A percentile compares a stretch with the other conserved stretches of the same genome.
These are phyloP conservation scores for Aphaenogaster rudis DNA, from an alignment of 1,140 invertebrate genomes.

Conservation along the genomic window DNA sequence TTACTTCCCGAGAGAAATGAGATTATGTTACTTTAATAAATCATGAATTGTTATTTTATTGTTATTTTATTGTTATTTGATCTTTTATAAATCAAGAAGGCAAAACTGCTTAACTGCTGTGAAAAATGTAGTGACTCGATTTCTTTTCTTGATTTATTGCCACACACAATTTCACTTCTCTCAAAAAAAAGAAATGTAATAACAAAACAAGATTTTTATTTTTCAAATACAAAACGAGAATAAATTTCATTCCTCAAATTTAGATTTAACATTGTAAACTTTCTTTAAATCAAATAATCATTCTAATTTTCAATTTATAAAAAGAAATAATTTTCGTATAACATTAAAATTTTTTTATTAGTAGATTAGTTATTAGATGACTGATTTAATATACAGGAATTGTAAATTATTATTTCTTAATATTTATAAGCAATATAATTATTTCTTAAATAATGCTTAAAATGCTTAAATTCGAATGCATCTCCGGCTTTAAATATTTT, in stretches of 20 bases:
- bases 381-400: neutral
- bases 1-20: neutral
- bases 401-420: neutral
- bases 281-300: neutral
- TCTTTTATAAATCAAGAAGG: neutral
- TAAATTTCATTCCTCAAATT: neutral
- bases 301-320: neutral
- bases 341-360: neutral
- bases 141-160: constrained; percentile 2
- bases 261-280: neutral
- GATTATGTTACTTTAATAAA: neutral
- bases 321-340: neutral
- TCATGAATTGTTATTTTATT: neutral
- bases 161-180: neutral
- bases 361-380: neutral
- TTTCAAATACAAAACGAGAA: neutral
- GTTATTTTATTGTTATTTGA: neutral
- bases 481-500: neutral
- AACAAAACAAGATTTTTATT: neutral
- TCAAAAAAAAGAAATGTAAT: neutral
- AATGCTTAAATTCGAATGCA: neutral
- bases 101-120: neutral
- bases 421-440: neutral
- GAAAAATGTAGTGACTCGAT: neutral
- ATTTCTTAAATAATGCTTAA: constrained; percentile 2